These are phyloP conservation scores for Halcyon malimbica DNA, from an alignment of 2,113 vertebrate genomes.

Conservation along the genomic window DNA sequence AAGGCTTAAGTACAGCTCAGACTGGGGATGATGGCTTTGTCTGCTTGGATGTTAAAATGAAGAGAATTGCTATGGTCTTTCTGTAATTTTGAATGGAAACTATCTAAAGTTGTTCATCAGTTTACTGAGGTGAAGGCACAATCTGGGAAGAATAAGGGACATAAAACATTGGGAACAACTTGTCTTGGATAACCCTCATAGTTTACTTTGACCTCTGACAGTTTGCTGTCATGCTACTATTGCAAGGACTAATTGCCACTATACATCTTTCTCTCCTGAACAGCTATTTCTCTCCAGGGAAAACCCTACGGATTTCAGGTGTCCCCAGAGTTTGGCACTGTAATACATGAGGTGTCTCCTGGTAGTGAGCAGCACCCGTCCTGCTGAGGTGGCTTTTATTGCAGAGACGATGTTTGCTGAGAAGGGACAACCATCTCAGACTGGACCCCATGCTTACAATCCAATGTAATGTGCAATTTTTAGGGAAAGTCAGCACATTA, in stretches of 20 bases:
- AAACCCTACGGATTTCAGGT: neutral
- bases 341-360: neutral
- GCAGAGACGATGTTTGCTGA: neutral
- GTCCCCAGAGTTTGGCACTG: neutral
- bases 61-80: neutral
- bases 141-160: neutral
- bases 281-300: neutral
- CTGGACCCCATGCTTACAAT: accelerated
- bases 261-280: neutral
- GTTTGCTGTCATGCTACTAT: neutral
- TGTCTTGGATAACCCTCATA: neutral
- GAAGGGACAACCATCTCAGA: neutral
- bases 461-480: no score
- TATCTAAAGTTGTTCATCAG: accelerated
- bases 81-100: neutral
- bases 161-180: neutral
- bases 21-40: neutral
- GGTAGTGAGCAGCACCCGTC: accelerated
- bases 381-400: neutral
- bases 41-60: neutral
- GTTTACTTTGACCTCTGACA: neutral
- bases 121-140: neutral
- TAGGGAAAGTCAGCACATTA: neutral
- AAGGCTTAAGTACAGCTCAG: neutral
- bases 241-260: neutral